Conservation (phyloP, 2,888 invertebrate species). For the Acutogordius australiensis region DNA sequence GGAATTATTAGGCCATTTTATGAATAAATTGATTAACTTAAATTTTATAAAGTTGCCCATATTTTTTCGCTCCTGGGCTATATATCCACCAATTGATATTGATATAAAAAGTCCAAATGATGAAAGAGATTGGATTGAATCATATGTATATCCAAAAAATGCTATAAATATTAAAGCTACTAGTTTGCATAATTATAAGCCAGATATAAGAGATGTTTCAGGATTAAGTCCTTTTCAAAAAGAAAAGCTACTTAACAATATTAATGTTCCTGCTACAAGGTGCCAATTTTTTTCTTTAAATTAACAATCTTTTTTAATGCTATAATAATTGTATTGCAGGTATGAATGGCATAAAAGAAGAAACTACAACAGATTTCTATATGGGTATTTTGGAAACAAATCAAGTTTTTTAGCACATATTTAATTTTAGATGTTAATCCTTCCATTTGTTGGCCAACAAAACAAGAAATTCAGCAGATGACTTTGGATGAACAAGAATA, state of each 20-base stretch:
- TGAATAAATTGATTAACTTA: not conserved
- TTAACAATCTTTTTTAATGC: too few species aligned
- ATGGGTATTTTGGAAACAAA: not conserved
- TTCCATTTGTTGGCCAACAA: slow-evolving; percentile 3
- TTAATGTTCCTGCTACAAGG: not conserved
- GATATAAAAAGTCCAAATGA: not conserved
- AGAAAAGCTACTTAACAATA: not conserved
- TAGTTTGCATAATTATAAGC: not conserved
- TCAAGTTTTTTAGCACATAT: slow-evolving; percentile 7
- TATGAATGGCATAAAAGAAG: slow-evolving; percentile 7
- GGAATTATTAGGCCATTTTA: not conserved
- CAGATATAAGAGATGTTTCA: not conserved
- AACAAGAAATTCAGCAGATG: not conserved
- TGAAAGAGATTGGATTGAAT: not conserved
- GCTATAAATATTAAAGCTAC: not conserved
- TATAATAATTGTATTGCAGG: not conserved
- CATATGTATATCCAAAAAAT: not conserved
- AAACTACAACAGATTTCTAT: not conserved
- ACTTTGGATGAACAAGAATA: not conserved
- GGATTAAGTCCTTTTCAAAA: not conserved
- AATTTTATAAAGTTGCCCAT: too few species aligned
- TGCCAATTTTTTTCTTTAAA: not conserved
- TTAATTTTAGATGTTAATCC: slow-evolving; percentile 10
- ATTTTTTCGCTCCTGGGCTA: not conserved
- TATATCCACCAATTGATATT: slow-evolving; percentile 5